Percentiles rank a stretch among this genome's conserved stretches.
Conservation (phyloP, 2,888 invertebrate genomes). For the Amiota communis region DNA sequence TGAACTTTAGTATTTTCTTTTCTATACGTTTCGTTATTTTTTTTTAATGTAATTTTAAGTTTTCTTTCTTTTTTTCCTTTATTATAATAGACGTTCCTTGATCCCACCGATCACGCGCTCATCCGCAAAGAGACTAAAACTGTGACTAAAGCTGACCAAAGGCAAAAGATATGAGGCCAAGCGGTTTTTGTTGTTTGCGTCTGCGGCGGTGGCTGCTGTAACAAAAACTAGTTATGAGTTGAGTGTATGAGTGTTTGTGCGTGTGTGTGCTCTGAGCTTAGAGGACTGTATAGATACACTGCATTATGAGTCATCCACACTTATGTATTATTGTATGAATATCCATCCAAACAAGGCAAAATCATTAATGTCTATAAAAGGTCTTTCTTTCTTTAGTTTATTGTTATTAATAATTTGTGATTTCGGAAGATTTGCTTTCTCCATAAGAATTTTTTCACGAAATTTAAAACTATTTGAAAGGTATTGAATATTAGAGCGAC, state of each 20-base stretch:
- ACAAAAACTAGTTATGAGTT: slow-evolving; percentile 24
- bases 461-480: no score
- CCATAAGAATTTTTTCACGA: no score
- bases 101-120: slow-evolving; percentile 58
- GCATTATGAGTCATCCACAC: no score
- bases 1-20: slow-evolving; percentile 37
- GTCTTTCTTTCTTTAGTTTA: no score
- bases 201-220: neutral
- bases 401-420: no score
- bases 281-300: neutral
- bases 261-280: neutral
- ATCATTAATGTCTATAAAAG: no score
- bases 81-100: neutral
- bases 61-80: slow-evolving; percentile 3
- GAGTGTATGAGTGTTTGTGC: neutral
- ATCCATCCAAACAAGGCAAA: no score
- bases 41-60: slow-evolving; percentile 9
- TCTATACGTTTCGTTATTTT: slow-evolving; percentile 54
- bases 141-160: slow-evolving; percentile 8
- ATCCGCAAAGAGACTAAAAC: slow-evolving; percentile 55
- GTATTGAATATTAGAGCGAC: no score
- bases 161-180: slow-evolving; percentile 16
- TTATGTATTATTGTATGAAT: no score
- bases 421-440: no score
- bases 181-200: neutral